phyloP scores from a whole-genome alignment of 2,888 invertebrate genomes.

The Ochlodes sylvanus region DNA sequence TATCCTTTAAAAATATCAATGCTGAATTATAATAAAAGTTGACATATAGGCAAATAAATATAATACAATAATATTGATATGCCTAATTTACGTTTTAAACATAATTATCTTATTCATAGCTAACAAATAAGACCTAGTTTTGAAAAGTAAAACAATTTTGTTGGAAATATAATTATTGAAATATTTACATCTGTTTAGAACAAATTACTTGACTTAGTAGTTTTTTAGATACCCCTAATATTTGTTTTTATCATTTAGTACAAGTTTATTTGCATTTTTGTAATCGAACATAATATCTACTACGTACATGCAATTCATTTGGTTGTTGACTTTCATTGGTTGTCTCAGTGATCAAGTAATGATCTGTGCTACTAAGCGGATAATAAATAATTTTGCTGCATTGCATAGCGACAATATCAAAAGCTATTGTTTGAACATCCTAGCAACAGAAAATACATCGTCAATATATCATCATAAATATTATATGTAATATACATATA shows the following conservation, averaged over 20 bases:
- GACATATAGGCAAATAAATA: neutral
- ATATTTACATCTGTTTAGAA: neutral
- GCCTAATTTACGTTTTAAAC: no score
- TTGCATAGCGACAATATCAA: no score
- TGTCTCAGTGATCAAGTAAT: no score
- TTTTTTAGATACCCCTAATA: neutral
- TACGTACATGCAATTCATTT: constrained; percentile 3
- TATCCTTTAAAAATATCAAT: no score
- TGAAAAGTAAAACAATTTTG: neutral
- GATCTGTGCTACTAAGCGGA: no score
- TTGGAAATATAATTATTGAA: neutral
- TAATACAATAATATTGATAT: no score
- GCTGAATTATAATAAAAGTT: neutral
- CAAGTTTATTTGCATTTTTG: constrained; percentile 7
- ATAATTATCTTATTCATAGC: no score
- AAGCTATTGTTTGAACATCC: no score
- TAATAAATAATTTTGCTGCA: no score
- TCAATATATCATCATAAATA: no score
- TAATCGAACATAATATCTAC: neutral
- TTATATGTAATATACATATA: no score
- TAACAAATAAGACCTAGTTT: neutral
- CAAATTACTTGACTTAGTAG: neutral
- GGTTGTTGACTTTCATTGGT: neutral
- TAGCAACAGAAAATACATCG: no score
- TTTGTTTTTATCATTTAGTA: constrained; percentile 5